Percentiles rank a stretch among this genome's conserved stretches.
These are phyloP conservation scores for Xylota segnis DNA, from an alignment of 2,888 invertebrate species.

Conservation along the genomic window DNA sequence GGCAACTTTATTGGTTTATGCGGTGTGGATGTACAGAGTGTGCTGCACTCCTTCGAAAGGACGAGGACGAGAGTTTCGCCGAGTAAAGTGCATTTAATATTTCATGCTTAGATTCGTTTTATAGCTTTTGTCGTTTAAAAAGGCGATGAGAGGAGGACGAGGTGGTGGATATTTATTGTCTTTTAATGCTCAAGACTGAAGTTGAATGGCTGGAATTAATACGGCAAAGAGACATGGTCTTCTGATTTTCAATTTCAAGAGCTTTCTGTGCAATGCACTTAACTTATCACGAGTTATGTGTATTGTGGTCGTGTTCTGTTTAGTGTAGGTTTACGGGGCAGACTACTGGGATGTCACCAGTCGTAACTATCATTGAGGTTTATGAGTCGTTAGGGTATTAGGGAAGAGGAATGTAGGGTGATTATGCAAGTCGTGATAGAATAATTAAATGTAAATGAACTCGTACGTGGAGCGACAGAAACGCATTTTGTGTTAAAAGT, in stretches of 20 bases:
- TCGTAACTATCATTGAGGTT: neutral
- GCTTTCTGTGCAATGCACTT: constrained; percentile 21
- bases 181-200: constrained; percentile 67
- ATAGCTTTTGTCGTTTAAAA: constrained; percentile 54
- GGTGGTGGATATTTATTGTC: constrained; percentile 65
- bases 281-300: constrained; percentile 28
- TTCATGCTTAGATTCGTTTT: constrained; percentile 58
- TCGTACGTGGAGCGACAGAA: too few relatives aligned
- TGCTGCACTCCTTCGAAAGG: constrained; percentile 40
- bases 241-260: constrained; percentile 65
- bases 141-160: neutral
- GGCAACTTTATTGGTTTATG: constrained; percentile 75
- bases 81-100: constrained; percentile 71
- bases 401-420: too few relatives aligned
- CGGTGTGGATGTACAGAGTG: constrained; percentile 59
- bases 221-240: constrained; percentile 13
- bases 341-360: neutral
- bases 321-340: neutral
- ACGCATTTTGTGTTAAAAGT: too few relatives aligned
- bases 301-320: neutral
- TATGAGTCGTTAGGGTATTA: too few relatives aligned
- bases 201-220: constrained; percentile 61
- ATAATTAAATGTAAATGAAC: too few relatives aligned
- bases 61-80: constrained; percentile 2
- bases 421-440: too few relatives aligned